Conservation (phyloP, 2,113 vertebrate genomes). For the Colaptes auratus region DNA sequence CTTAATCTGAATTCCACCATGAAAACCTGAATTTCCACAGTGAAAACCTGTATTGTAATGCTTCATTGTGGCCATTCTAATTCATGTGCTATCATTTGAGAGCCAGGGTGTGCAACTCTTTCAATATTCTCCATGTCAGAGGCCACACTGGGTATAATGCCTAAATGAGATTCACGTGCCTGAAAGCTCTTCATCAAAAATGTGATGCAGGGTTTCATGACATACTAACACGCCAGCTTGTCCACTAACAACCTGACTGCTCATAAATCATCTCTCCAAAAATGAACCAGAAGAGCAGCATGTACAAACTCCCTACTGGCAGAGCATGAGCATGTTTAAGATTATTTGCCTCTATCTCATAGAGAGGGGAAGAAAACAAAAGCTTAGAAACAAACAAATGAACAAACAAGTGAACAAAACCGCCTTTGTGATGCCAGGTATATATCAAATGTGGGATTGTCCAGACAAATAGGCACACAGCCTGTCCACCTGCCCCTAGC, state of each 20-base stretch:
- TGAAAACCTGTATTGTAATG: neutral
- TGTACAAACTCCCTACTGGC: neutral
- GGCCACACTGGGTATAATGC: neutral
- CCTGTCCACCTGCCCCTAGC: neutral
- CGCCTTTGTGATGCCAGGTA: neutral
- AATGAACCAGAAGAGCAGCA: neutral
- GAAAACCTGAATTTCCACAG: neutral
- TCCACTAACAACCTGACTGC: neutral
- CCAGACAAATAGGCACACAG: neutral
- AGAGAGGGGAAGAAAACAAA: neutral
- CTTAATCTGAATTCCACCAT: neutral
- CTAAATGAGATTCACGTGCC: neutral
- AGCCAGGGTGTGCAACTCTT: neutral
- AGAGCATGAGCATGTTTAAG: neutral
- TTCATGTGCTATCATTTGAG: neutral
- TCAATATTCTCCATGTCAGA: neutral
- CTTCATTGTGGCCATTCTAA: neutral
- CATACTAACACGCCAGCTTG: neutral
- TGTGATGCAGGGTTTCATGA: neutral
- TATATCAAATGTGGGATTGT: accelerated
- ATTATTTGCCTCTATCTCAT: neutral
- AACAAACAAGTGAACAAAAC: neutral
- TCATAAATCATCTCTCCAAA: neutral
- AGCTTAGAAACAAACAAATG: too few species aligned
- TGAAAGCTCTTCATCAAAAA: constrained; percentile 4